phyloP scores from a whole-genome alignment of 2,888 invertebrate genomes.

The Meiosimyza platycephala region DNA sequence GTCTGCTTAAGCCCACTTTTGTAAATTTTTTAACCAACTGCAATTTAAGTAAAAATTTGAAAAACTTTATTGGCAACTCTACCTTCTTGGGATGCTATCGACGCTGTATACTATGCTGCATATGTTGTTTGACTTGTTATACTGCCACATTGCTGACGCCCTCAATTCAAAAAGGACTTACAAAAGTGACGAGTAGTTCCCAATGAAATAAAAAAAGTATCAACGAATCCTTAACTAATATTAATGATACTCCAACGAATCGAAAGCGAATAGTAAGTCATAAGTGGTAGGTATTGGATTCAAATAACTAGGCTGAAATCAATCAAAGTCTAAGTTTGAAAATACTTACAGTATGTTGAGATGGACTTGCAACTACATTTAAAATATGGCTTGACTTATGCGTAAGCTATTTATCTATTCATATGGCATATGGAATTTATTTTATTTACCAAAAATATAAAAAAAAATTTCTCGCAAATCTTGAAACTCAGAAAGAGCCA shows the following conservation, averaged over 20 bases:
- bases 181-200: slow-evolving; percentile 35
- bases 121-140: neutral
- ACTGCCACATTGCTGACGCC: slow-evolving; percentile 43
- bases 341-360: neutral
- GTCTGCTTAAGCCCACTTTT: too few species aligned
- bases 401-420: too few species aligned
- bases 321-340: neutral
- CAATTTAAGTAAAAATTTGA: too few species aligned
- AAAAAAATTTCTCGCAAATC: too few species aligned
- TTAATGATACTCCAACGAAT: too few species aligned
- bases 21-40: too few species aligned
- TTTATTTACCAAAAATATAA: too few species aligned
- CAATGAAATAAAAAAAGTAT: neutral
- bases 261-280: neutral
- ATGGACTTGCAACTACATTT: too few species aligned
- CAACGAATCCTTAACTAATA: neutral
- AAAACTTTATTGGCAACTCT: neutral
- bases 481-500: neutral
- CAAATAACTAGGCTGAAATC: neutral
- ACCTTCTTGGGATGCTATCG: neutral
- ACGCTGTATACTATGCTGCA: neutral
- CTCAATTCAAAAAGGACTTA: slow-evolving; percentile 44
- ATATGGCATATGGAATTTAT: too few species aligned
- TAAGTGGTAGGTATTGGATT: neutral
- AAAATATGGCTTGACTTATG: too few species aligned